Percentiles rank a stretch among this genome's conserved stretches.
Conservation (phyloP, 2,888 invertebrate genomes). For the Nomada goodeniana region DNA sequence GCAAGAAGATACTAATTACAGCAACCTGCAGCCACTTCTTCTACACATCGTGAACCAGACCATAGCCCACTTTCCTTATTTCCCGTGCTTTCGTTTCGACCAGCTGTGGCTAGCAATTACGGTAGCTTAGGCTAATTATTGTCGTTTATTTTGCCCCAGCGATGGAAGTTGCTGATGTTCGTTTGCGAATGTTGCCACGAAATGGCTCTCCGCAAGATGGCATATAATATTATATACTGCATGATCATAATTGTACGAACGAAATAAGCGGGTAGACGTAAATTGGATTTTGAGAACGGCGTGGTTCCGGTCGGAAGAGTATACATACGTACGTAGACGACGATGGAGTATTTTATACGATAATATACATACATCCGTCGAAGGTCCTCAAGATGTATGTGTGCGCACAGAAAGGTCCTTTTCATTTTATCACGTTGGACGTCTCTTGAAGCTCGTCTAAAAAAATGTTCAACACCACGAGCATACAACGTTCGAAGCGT, state of each 20-base stretch:
- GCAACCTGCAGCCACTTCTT: constrained; percentile 43
- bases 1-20: constrained; percentile 70
- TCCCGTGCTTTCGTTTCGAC: constrained; percentile 47
- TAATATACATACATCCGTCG: not conserved
- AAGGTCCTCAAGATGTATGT: no score
- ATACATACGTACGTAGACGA: not conserved
- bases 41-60: constrained; percentile 4
- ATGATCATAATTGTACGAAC: constrained; percentile 36
- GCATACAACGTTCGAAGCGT: no score
- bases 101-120: constrained; percentile 42
- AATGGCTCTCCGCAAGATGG: not conserved
- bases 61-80: constrained; percentile 65
- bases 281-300: constrained; percentile 38
- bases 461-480: no score
- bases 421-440: no score
- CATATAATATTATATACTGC: constrained; percentile 19
- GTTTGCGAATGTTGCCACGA: not conserved
- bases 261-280: constrained; percentile 16
- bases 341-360: not conserved
- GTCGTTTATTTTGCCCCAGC: constrained; percentile 29
- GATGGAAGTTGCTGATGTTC: constrained; percentile 39
- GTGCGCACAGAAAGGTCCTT: no score
- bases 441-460: no score
- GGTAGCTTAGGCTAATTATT: constrained; percentile 52
- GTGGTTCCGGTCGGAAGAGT: not conserved